Evolutionary conservation across 2,888 invertebrate genomes (phyloP).

Genomic region (Lepidochrysops patricia): DNA sequence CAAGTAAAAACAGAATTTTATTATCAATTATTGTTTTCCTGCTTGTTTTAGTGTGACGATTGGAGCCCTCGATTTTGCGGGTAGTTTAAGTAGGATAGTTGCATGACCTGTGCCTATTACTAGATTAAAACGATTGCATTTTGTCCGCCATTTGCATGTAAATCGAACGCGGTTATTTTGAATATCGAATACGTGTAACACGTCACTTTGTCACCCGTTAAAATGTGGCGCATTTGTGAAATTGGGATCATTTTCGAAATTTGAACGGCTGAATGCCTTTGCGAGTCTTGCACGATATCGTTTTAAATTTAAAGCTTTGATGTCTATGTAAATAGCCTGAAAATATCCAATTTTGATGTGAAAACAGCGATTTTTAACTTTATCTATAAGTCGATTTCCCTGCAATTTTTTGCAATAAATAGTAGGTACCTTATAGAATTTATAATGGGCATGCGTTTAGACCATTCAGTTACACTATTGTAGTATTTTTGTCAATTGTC

Average conservation of each 20-base stretch:
- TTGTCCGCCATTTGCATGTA: constrained; percentile 35
- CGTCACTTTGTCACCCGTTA: constrained; percentile 16
- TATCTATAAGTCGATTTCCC: too few species aligned
- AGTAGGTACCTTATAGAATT: too few species aligned
- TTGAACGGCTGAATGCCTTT: neutral
- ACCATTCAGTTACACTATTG: too few species aligned
- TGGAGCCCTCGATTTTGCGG: neutral
- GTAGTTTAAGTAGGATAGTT: too few species aligned
- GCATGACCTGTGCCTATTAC: constrained; percentile 4
- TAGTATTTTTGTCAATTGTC: too few species aligned
- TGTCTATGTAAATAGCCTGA: neutral
- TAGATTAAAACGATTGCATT: constrained; percentile 2
- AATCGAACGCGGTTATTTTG: constrained; percentile 32
- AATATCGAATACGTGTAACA: constrained; percentile 21
- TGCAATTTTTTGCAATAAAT: too few species aligned
- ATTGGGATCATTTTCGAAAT: neutral
- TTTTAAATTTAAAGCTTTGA: neutral
- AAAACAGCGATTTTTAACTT: too few species aligned
- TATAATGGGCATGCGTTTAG: too few species aligned
- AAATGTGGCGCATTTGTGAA: constrained; percentile 4
- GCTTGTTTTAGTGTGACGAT: neutral
- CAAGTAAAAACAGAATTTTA: too few species aligned
- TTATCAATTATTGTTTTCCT: too few species aligned
- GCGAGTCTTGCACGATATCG: neutral
- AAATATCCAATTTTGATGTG: neutral